A percentile compares a stretch with the other conserved stretches of the same genome.
Conservation (phyloP, 2,888 invertebrate genomes). For the Mayetiola destructor region DNA sequence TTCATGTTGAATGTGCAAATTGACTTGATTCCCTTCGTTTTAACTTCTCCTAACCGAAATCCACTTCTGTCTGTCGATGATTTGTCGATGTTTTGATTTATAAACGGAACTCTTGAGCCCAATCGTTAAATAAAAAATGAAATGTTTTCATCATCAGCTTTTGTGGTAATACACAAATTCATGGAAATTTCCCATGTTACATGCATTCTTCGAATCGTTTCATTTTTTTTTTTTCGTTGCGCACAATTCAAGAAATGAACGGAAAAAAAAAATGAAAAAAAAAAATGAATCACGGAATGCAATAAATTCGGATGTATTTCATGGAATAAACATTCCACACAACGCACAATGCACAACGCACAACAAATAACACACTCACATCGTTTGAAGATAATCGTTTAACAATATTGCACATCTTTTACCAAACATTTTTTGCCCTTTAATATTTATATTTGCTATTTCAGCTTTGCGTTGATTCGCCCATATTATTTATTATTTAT, state of each 20-base stretch:
- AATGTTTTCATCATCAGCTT: neutral
- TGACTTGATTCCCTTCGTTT: too few relatives aligned
- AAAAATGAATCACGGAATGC: too few relatives aligned
- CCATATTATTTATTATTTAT: too few relatives aligned
- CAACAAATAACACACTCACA: slow-evolving; percentile 8
- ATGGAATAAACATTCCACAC: slow-evolving; percentile 7
- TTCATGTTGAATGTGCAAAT: neutral
- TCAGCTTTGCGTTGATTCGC: neutral
- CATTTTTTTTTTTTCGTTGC: neutral
- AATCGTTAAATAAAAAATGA: neutral
- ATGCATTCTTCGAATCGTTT: neutral
- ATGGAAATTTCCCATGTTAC: neutral
- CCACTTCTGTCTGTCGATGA: neutral
- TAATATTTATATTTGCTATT: neutral
- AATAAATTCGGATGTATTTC: slow-evolving; percentile 8
- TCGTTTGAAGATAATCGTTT: slow-evolving; percentile 12
- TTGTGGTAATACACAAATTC: neutral
- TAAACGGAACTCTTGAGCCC: slow-evolving; percentile 3
- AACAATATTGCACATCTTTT: slow-evolving; percentile 13
- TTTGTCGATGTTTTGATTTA: slow-evolving; percentile 10
- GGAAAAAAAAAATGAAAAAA: neutral
- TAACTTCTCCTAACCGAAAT: neutral
- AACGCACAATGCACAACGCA: slow-evolving; percentile 3
- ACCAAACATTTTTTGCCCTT: neutral
- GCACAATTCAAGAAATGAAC: neutral